Evolutionary conservation across 2,888 invertebrate genomes (phyloP).

Genomic region (Ophion ventricosus): DNA sequence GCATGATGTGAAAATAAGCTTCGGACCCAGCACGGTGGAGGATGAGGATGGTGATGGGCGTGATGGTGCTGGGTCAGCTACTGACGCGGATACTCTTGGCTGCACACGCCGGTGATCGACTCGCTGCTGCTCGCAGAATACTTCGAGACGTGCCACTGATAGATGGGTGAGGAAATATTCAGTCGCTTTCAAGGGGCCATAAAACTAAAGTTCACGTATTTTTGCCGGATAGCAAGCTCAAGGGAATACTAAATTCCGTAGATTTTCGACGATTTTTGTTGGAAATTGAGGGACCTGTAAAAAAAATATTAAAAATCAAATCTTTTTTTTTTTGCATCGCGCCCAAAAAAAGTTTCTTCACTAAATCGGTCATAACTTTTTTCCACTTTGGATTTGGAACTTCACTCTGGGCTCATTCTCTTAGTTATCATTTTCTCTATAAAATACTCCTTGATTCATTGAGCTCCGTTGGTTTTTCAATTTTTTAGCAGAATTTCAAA

Average conservation of each 20-base stretch:
- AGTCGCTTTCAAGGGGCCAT: constrained; percentile 25
- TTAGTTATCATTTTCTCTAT: neutral
- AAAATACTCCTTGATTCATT: neutral
- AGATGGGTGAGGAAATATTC: constrained; percentile 76
- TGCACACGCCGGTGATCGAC: constrained; percentile 81
- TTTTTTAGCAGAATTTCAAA: neutral
- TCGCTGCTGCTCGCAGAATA: constrained; percentile 80
- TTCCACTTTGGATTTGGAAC: neutral
- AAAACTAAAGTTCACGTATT: constrained; percentile 66
- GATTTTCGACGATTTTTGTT: constrained; percentile 3
- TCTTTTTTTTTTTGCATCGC: neutral
- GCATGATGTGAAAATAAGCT: constrained; percentile 80
- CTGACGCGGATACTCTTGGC: constrained; percentile 81
- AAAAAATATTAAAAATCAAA: neutral
- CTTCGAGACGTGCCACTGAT: constrained; percentile 80
- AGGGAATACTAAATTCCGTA: neutral
- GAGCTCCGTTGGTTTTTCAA: neutral
- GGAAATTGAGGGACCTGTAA: neutral
- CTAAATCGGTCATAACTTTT: neutral
- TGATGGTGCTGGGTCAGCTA: constrained; percentile 82
- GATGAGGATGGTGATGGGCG: constrained; percentile 83
- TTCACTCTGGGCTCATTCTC: neutral
- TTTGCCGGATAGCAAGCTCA: neutral
- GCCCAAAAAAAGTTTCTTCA: neutral
- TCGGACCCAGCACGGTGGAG: constrained; percentile 82